Percentiles rank a stretch among this genome's conserved stretches.
Evolutionary conservation across 2,797 vertebrate genomes (phyloP).

Genomic region (Phataginus tricuspis): DNA sequence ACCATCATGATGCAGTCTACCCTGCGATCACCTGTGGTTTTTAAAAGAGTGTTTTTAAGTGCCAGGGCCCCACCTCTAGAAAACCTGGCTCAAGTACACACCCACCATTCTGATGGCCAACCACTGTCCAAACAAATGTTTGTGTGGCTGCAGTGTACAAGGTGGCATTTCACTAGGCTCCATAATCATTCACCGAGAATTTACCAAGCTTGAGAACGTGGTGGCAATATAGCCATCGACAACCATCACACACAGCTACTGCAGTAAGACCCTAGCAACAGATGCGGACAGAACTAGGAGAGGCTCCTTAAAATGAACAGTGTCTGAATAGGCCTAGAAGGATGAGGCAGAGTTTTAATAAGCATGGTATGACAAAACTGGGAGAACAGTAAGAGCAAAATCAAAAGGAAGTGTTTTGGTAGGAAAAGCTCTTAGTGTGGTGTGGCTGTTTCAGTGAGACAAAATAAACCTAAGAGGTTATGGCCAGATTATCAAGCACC

Average conservation of each 20-base stretch:
- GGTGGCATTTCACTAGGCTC: not conserved
- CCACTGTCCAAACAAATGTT: not conserved
- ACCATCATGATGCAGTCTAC: not conserved
- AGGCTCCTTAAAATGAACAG: not conserved
- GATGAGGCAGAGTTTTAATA: not conserved
- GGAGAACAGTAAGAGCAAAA: not conserved
- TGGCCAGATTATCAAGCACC: rapidly evolving
- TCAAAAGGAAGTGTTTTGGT: not conserved
- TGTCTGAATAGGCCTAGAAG: not conserved
- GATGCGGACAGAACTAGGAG: too few relatives aligned
- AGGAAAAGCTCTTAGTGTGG: not conserved
- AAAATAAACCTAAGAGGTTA: not conserved
- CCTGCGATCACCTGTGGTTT: not conserved
- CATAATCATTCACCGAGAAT: not conserved
- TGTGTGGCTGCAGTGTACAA: not conserved
- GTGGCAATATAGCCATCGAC: not conserved
- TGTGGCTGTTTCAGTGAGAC: too few relatives aligned
- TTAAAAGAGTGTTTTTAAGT: not conserved
- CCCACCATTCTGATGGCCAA: not conserved
- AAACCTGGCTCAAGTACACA: not conserved
- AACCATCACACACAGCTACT: not conserved
- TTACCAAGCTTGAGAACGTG: not conserved
- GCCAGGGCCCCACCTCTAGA: not conserved
- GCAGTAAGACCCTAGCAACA: not conserved
- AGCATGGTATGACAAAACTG: not conserved